These are phyloP conservation scores for Heliconius sara DNA, from an alignment of 2,888 invertebrate species.

Conservation along the genomic window DNA sequence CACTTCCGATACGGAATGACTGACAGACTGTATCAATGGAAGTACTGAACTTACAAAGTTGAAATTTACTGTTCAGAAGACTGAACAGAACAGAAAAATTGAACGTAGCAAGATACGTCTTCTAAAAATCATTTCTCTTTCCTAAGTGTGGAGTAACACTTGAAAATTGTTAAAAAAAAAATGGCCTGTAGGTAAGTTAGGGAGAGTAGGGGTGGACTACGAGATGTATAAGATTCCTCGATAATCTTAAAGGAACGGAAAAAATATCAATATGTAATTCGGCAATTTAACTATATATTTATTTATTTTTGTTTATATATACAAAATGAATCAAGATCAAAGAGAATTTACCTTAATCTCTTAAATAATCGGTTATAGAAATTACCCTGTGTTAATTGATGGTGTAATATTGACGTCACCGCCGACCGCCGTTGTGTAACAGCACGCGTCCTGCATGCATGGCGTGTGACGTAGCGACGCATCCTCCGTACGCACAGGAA, in stretches of 20 bases:
- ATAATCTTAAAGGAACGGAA: background rate
- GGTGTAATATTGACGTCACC: background rate
- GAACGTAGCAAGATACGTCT: too few relatives aligned
- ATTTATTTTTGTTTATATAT: background rate
- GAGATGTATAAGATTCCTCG: background rate
- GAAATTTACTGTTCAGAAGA: too few relatives aligned
- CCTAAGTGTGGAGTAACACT: too few relatives aligned
- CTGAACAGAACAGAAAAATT: too few relatives aligned
- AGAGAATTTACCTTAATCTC: background rate
- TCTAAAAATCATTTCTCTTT: too few relatives aligned
- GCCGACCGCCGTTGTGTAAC: background rate
- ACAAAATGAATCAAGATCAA: background rate
- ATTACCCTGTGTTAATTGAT: background rate
- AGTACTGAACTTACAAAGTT: too few relatives aligned
- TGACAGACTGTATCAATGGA: too few relatives aligned
- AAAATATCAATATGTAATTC: too few relatives aligned
- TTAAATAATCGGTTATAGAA: background rate
- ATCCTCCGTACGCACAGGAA: slow-evolving; percentile 15
- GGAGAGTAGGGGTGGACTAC: background rate
- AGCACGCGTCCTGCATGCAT: background rate
- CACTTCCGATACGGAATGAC: too few relatives aligned
- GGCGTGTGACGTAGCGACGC: background rate
- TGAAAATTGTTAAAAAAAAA: background rate
- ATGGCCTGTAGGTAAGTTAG: background rate
- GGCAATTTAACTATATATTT: background rate